Evolutionary conservation across 92 coral and sea anemone genomes (phyloP), one percentile per base, ranked within the genome.

Genomic region (Phymanthus crucifer): DNA sequence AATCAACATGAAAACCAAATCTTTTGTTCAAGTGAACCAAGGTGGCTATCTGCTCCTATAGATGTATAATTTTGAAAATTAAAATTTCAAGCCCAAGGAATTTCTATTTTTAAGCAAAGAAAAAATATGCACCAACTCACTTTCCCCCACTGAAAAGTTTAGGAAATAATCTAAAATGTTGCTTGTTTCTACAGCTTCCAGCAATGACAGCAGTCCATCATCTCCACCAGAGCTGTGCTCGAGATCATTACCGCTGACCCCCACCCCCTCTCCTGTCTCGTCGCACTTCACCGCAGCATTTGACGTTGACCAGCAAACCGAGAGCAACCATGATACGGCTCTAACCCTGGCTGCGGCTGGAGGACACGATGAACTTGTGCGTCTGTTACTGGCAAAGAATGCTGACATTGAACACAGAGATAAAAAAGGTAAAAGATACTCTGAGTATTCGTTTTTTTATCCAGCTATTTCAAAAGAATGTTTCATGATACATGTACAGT

Each of bases 281-380:
- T 94, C 99, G 26, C 94, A 91, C 83, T 93, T 93, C 68, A 83
- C 88, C 13, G 90, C 99, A 0, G 97, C 93, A 80, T 89, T 95
- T 83, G 98, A 95, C 66, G 95, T 95, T 71, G 98, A 95, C 80
- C 97, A 93, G 77, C 99, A 95, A 80, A 95, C 99, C 24, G 99
- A 95, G 73, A 95, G 99, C 46, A 95, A 95, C 81, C 97, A 94
- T 66, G 99, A 95, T 77, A 95, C 99, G 1, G 99, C 99, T 4
- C 80, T 95, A 71, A 93, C 99, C 1, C 89, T 95, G 77, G 99
- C 97, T 14, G 95, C 99, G 0, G 99, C 99, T 0, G 99, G 99
- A 10, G 99, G 99, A 2, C 99, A 95, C 70, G 99, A 95, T 83
- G 99, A 95, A 58, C 94, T 95, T 26, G 98, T 95, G 3, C 90